Conservation (phyloP, 2,797 vertebrate genomes). For the Trichosurus vulpecula region DNA sequence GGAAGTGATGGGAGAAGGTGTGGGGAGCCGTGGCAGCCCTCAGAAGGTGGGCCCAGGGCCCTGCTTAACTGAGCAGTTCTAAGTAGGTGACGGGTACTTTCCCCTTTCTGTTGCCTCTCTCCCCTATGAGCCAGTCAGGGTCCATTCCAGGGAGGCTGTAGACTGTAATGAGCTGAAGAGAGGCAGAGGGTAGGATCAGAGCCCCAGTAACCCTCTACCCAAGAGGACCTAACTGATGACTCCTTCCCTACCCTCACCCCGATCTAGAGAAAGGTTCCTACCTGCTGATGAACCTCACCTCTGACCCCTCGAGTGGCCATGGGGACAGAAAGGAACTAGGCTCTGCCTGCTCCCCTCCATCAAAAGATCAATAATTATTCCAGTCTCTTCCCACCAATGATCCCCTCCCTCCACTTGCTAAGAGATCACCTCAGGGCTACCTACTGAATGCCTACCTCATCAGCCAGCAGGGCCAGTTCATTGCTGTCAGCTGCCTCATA, state of each 20-base stretch:
- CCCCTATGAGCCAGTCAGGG: conserved; percentile 96
- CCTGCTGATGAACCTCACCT: not conserved
- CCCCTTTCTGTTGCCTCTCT: conserved; percentile 94
- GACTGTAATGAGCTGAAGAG: conserved; percentile 93
- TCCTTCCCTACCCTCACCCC: not conserved
- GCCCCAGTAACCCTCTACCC: not conserved
- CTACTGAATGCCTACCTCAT: conserved; percentile 89
- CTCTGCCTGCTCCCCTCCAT: not conserved
- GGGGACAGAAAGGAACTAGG: not conserved
- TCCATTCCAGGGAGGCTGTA: conserved; percentile 98
- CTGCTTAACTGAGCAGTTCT: conserved; percentile 93
- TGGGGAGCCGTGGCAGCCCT: conserved; percentile 1
- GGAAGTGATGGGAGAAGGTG: not conserved
- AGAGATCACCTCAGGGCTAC: not conserved
- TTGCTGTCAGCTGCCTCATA: conserved; percentile 94
- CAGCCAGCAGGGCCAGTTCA: conserved; percentile 93
- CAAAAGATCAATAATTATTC: not conserved
- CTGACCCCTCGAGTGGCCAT: not conserved
- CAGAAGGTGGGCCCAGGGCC: not conserved
- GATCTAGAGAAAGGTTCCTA: not conserved
- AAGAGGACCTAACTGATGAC: conserved; percentile 53
- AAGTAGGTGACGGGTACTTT: conserved; percentile 97
- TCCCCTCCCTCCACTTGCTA: not conserved
- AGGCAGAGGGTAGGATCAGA: conserved; percentile 24
- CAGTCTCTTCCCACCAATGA: not conserved